Evolutionary conservation across 2,113 vertebrate genomes (phyloP).

Genomic region (Hydrolagus affinis): DNA sequence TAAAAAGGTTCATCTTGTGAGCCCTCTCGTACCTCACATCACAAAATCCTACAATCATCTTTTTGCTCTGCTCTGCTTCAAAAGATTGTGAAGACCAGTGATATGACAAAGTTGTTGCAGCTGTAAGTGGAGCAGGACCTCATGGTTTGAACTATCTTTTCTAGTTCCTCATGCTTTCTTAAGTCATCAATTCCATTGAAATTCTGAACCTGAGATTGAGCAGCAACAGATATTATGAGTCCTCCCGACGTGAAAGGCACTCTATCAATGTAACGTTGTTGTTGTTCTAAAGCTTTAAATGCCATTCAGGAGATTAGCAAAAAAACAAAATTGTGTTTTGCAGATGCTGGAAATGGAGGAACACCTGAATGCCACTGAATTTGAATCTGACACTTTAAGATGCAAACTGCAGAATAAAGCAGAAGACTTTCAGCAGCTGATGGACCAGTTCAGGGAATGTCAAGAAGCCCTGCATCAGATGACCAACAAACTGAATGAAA

Average conservation of each 20-base stretch:
- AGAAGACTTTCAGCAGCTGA: conserved; percentile 29
- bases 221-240: neutral
- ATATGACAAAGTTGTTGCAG: too few relatives aligned
- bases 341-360: conserved; percentile 34
- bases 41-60: too few relatives aligned
- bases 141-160: too few relatives aligned
- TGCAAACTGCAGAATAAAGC: conserved; percentile 33
- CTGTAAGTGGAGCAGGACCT: too few relatives aligned
- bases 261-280: too few relatives aligned
- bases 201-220: neutral
- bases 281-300: too few relatives aligned
- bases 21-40: too few relatives aligned
- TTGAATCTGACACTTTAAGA: conserved; percentile 32
- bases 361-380: conserved; percentile 28
- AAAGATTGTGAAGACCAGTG: too few relatives aligned
- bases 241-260: too few relatives aligned
- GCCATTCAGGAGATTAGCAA: neutral
- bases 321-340: neutral
- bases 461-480: conserved; percentile 40
- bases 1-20: too few relatives aligned
- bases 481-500: conserved; percentile 35
- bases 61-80: too few relatives aligned
- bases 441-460: conserved; percentile 36
- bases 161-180: neutral
- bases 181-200: neutral